phyloP scores from a whole-genome alignment of 2,797 vertebrate species.

The Oryzias sinensis region DNA sequence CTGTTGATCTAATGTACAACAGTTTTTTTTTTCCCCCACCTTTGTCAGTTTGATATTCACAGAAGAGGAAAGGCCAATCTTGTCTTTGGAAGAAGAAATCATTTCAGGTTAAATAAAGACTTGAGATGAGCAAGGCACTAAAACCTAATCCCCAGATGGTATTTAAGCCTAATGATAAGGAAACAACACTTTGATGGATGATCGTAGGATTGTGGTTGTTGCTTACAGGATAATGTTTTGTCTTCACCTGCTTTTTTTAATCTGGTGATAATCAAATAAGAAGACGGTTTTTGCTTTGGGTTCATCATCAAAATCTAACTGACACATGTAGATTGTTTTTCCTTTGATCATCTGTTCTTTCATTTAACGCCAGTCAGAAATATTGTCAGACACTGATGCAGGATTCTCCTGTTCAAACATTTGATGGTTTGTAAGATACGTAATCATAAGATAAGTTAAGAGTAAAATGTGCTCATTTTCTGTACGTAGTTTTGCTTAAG shows the following conservation, averaged over 20 bases:
- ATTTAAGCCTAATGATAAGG: not conserved
- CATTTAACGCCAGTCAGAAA: no score
- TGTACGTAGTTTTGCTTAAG: no score
- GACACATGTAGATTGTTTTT: no score
- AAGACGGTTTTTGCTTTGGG: no score
- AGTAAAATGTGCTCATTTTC: not conserved
- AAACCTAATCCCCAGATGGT: constrained; percentile 23
- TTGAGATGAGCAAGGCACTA: constrained; percentile 12
- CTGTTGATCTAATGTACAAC: constrained; percentile 39
- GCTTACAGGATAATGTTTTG: not conserved
- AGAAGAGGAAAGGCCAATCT: constrained; percentile 56
- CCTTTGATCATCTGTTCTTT: no score
- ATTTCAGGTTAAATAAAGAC: constrained; percentile 54
- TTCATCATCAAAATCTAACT: no score
- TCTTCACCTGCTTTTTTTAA: not conserved
- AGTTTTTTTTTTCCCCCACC: constrained; percentile 19
- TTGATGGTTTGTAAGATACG: not conserved
- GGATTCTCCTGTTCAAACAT: not conserved
- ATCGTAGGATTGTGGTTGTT: constrained; percentile 7
- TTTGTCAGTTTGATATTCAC: constrained; percentile 30
- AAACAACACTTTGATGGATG: constrained; percentile 9
- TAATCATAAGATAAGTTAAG: not conserved
- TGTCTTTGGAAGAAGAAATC: constrained; percentile 50
- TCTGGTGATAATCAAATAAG: no score
- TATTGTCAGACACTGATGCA: no score